phyloP scores from a whole-genome alignment of 2,888 invertebrate genomes.

The Polymixis lichenea region DNA sequence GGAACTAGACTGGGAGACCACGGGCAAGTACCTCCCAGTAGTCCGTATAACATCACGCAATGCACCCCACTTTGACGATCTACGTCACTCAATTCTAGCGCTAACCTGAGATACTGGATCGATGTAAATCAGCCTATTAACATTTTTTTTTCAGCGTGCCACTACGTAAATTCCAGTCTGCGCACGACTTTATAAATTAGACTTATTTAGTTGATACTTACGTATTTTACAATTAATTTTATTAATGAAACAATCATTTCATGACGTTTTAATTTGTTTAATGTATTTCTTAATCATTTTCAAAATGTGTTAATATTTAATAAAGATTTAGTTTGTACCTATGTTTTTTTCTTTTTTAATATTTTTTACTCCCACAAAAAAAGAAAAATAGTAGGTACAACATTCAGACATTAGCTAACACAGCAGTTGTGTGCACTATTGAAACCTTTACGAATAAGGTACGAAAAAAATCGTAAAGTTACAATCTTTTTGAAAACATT shows the following conservation, averaged over 20 bases:
- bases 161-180: neutral
- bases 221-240: neutral
- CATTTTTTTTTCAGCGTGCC: neutral
- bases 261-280: neutral
- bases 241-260: neutral
- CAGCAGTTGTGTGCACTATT: too few relatives aligned
- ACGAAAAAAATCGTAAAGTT: too few relatives aligned
- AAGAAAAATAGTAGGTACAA: neutral
- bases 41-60: too few relatives aligned
- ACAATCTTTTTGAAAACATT: too few relatives aligned
- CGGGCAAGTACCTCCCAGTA: too few relatives aligned
- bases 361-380: neutral
- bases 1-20: too few relatives aligned
- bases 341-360: neutral
- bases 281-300: neutral
- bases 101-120: neutral
- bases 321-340: neutral
- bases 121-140: neutral
- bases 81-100: neutral
- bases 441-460: too few relatives aligned
- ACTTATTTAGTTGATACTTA: neutral
- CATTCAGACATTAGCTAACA: neutral
- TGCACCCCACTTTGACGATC: too few relatives aligned
- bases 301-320: neutral
- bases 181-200: neutral